phyloP scores from a whole-genome alignment of 2,888 invertebrate genomes.

The Nesidiocoris tenuis region DNA sequence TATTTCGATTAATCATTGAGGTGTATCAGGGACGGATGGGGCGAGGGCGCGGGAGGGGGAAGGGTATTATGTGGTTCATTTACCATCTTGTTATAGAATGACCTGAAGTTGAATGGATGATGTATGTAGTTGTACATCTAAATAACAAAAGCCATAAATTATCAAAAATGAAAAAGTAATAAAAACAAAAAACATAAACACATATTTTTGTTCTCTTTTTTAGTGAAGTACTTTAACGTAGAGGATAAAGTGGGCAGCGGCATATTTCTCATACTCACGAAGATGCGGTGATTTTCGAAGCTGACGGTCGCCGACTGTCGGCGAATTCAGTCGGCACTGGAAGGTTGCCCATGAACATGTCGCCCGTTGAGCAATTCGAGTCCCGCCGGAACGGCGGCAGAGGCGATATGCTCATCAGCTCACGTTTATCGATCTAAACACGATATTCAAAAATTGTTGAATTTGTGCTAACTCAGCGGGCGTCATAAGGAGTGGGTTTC shows the following conservation, averaged over 20 bases:
- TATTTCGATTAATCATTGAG: neutral
- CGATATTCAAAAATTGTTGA: too few relatives aligned
- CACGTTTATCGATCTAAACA: conserved; percentile 33
- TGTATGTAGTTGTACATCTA: conserved; percentile 44
- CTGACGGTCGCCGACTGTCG: conserved; percentile 56
- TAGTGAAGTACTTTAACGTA: neutral
- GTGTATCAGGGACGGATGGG: neutral
- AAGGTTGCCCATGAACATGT: conserved; percentile 56
- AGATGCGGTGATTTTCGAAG: conserved; percentile 38
- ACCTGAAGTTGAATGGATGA: conserved; percentile 44
- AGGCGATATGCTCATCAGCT: conserved; percentile 64
- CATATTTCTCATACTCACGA: conserved; percentile 28
- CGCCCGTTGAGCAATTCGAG: conserved; percentile 49
- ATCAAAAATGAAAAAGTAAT: conserved; percentile 34
- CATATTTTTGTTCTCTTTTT: conserved; percentile 10
- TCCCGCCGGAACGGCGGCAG: conserved; percentile 64
- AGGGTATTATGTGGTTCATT: conserved; percentile 42
- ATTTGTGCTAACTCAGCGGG: too few relatives aligned
- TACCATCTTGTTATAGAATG: conserved; percentile 43
- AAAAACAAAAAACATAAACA: conserved; percentile 23
- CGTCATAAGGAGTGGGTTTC: too few relatives aligned
- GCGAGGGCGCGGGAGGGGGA: conserved; percentile 5
- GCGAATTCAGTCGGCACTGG: conserved; percentile 82
- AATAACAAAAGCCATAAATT: conserved; percentile 41
- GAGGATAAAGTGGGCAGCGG: neutral